These are phyloP conservation scores for Pardalotus punctatus DNA, from an alignment of 2,113 vertebrate genomes.

Conservation along the genomic window DNA sequence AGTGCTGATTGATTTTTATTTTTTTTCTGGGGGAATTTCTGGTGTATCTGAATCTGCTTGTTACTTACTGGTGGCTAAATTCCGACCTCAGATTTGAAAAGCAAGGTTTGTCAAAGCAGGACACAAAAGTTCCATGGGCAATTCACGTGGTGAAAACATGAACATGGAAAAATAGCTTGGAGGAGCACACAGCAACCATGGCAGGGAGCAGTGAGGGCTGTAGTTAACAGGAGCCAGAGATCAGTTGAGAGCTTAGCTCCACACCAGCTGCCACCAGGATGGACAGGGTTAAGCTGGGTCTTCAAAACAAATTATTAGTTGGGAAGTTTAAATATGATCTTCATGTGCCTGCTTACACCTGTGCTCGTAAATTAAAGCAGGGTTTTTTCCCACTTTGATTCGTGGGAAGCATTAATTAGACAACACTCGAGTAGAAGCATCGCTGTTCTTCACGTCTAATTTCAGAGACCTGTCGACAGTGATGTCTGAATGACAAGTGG, in stretches of 20 bases:
- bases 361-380: background rate
- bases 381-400: background rate
- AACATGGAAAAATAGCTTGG: background rate
- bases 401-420: constrained; percentile 34
- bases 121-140: background rate
- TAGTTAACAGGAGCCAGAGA: rapidly evolving
- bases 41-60: background rate
- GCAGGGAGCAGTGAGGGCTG: background rate
- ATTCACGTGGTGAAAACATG: background rate
- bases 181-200: background rate
- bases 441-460: background rate
- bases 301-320: background rate
- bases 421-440: background rate
- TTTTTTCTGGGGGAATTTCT: background rate
- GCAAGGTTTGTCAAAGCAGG: background rate
- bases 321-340: background rate
- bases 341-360: background rate
- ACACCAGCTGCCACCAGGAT: background rate
- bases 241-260: background rate
- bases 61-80: background rate
- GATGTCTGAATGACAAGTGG: constrained; percentile 40
- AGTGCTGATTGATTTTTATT: background rate
- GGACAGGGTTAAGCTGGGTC: background rate
- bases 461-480: background rate
- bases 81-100: background rate